Conservation (phyloP, 2,113 vertebrate species). For the Syngnathoides biaculeatus region DNA sequence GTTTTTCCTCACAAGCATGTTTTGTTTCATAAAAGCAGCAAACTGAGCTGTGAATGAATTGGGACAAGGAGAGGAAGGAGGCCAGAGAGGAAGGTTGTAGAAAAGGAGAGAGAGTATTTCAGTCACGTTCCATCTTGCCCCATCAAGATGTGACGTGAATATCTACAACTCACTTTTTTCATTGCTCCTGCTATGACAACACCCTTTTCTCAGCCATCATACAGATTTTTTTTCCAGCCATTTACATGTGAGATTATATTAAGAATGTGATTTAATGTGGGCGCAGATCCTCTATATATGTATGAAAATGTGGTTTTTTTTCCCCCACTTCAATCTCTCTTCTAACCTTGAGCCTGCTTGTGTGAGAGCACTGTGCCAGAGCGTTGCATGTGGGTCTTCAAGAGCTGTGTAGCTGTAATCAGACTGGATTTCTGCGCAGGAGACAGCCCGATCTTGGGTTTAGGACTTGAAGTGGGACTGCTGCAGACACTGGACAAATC, state of each 20-base stretch:
- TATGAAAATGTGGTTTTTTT: background rate
- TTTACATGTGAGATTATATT: slow-evolving; percentile 22
- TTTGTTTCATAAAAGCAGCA: slow-evolving; percentile 99
- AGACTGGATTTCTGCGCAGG: slow-evolving; percentile 85
- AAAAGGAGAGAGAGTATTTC: slow-evolving; percentile 60
- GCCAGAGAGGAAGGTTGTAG: slow-evolving; percentile 60
- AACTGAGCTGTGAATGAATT: slow-evolving; percentile 87
- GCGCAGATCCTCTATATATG: slow-evolving; percentile 2
- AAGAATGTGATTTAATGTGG: slow-evolving; percentile 20
- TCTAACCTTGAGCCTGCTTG: slow-evolving; percentile 91
- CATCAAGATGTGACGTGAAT: slow-evolving; percentile 31
- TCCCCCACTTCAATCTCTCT: background rate
- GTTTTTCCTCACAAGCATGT: slow-evolving; percentile 97
- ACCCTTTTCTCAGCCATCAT: slow-evolving; percentile 2
- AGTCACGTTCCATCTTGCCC: slow-evolving; percentile 54
- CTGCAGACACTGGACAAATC: slow-evolving; percentile 95
- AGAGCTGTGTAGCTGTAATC: slow-evolving; percentile 80
- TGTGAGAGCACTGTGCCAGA: slow-evolving; percentile 81
- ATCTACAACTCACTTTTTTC: slow-evolving; percentile 20
- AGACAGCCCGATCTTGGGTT: slow-evolving; percentile 82
- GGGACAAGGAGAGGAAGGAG: slow-evolving; percentile 44
- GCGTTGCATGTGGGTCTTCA: slow-evolving; percentile 87
- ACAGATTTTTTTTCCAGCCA: slow-evolving; percentile 10
- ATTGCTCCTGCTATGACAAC: background rate
- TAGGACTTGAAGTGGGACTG: slow-evolving; percentile 94